Percentiles rank a stretch among this genome's conserved stretches.
These are phyloP conservation scores for Torymus texanus DNA, from an alignment of 2,888 invertebrate species.

Conservation along the genomic window DNA sequence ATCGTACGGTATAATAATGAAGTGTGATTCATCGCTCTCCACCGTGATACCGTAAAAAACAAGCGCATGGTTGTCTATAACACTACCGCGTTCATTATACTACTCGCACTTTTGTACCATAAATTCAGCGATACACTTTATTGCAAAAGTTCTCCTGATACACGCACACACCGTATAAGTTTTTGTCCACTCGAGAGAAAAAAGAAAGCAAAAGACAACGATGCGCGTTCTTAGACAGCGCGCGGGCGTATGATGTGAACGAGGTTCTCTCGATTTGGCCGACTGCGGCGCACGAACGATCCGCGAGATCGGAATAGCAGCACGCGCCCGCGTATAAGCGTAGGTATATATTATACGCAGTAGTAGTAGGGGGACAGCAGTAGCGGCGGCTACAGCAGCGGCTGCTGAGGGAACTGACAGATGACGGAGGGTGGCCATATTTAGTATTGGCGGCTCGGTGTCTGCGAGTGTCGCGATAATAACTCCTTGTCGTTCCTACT, in stretches of 20 bases:
- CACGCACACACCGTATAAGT: no score
- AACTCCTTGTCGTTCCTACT: background rate
- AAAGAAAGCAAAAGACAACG: no score
- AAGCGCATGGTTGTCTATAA: background rate
- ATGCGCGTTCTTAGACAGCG: no score
- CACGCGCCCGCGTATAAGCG: constrained; percentile 59
- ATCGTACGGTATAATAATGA: background rate
- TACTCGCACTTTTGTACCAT: no score
- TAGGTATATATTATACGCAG: constrained; percentile 51
- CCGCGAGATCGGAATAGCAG: constrained; percentile 64
- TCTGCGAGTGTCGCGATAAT: constrained; percentile 14
- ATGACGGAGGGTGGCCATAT: constrained; percentile 68
- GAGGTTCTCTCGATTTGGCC: constrained; percentile 59
- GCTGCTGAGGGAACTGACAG: constrained; percentile 54
- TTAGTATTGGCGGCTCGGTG: constrained; percentile 66
- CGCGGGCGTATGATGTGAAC: no score
- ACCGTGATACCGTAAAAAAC: constrained; percentile 6
- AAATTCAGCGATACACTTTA: no score
- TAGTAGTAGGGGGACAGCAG: constrained; percentile 46
- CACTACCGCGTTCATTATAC: no score
- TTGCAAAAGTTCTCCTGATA: no score
- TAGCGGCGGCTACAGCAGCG: background rate
- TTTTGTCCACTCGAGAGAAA: no score
- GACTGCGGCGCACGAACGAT: constrained; percentile 60
- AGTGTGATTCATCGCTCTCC: background rate